Evolutionary conservation across 2,888 invertebrate genomes (phyloP).

Genomic region (Alloscopus bannaensis): DNA sequence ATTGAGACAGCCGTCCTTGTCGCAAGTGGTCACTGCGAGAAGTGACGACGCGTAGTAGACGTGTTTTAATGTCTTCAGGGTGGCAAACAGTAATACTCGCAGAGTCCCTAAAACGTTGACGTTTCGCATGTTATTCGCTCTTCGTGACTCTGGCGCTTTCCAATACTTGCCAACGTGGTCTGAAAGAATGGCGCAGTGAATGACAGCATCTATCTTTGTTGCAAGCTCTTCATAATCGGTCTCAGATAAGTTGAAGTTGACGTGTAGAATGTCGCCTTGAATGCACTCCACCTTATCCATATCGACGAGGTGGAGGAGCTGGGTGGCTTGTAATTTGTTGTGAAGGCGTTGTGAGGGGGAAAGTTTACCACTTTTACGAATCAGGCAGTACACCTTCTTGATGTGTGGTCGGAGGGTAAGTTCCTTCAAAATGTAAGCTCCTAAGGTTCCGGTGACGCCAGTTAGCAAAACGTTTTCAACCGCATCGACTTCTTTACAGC

Average conservation of each 20-base stretch:
- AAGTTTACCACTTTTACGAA: constrained; percentile 22
- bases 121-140: neutral
- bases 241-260: neutral
- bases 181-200: constrained; percentile 26
- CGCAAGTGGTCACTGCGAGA: neutral
- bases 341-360: neutral
- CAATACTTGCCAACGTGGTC: constrained; percentile 41
- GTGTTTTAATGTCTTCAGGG: constrained; percentile 25
- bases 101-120: constrained; percentile 29
- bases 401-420: constrained; percentile 22
- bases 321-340: neutral
- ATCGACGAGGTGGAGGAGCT: neutral
- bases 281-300: constrained; percentile 15
- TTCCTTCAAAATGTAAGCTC: constrained; percentile 47
- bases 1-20: constrained; percentile 1
- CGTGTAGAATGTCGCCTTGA: constrained; percentile 19
- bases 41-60: constrained; percentile 36
- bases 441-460: constrained; percentile 63
- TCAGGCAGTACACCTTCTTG: constrained; percentile 28
- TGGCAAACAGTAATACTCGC: constrained; percentile 30
- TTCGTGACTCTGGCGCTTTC: constrained; percentile 12
- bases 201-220: constrained; percentile 21
- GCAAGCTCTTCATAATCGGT: constrained; percentile 6
- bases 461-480: constrained; percentile 53
- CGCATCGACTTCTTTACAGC: neutral